Evolutionary conservation across 2,888 invertebrate genomes (phyloP).

Genomic region (Conistra vaccinii): DNA sequence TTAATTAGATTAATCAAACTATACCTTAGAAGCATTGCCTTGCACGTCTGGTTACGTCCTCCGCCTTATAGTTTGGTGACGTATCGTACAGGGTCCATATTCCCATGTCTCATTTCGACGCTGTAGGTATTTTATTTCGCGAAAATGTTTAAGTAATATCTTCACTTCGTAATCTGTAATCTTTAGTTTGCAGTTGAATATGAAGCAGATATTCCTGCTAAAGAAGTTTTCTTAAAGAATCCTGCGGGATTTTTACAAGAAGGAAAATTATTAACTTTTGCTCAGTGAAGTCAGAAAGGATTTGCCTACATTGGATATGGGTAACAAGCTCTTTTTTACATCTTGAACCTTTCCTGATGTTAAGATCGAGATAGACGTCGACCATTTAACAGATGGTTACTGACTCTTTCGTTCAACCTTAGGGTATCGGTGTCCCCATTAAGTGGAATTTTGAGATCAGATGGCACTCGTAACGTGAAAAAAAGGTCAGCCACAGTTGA

Average conservation of each 20-base stretch:
- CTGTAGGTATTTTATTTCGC: slow-evolving; percentile 75
- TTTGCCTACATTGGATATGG: not conserved
- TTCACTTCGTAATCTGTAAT: slow-evolving; percentile 51
- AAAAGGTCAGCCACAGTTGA: not conserved
- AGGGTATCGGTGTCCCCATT: slow-evolving; percentile 6
- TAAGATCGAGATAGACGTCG: not conserved
- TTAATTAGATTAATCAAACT: too few relatives aligned
- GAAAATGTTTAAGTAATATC: slow-evolving; percentile 72
- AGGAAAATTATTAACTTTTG: not conserved
- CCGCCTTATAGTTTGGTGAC: slow-evolving; percentile 61
- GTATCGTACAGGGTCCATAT: slow-evolving; percentile 70
- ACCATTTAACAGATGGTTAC: not conserved
- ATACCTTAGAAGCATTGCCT: too few relatives aligned
- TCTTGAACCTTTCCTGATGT: not conserved
- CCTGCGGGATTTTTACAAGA: slow-evolving; percentile 5
- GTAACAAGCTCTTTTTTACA: not conserved
- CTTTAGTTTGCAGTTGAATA: slow-evolving; percentile 33
- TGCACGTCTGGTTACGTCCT: slow-evolving; percentile 53
- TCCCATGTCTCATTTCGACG: slow-evolving; percentile 80
- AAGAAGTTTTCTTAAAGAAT: slow-evolving; percentile 10
- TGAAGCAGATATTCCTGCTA: slow-evolving; percentile 7
- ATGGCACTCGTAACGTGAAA: slow-evolving; percentile 7
- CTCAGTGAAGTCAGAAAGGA: not conserved
- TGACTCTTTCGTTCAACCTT: not conserved
- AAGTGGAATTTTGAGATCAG: slow-evolving; percentile 20